Percentiles rank a stretch among this genome's conserved stretches.
These are phyloP conservation scores for Tor tambroides DNA, from an alignment of 2,113 vertebrate genomes.

Conservation along the genomic window DNA sequence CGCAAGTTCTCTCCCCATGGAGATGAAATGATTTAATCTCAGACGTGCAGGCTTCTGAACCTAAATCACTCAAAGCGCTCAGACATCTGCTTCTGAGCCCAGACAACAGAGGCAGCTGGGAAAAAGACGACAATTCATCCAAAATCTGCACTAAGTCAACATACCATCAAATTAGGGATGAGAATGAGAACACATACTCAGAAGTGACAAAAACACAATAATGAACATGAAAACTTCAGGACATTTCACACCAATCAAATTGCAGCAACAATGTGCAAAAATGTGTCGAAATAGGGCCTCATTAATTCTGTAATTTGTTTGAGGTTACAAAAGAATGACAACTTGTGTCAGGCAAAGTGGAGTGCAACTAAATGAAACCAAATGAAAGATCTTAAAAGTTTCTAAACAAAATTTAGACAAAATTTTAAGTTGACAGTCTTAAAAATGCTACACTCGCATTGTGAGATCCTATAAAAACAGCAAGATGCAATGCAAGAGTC, in stretches of 20 bases:
- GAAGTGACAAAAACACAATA: constrained; percentile 10
- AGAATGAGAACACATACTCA: not conserved
- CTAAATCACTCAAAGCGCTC: constrained; percentile 59
- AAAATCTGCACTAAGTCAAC: constrained; percentile 19
- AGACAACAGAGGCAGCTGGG: constrained; percentile 51
- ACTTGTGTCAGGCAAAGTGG: not conserved
- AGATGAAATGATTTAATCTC: constrained; percentile 58
- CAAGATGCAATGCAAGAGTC: not conserved
- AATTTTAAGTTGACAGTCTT: not conserved
- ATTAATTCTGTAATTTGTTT: not conserved
- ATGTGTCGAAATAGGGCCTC: not conserved
- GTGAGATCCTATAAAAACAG: not conserved
- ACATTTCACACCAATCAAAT: not conserved
- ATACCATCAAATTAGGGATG: constrained; percentile 24
- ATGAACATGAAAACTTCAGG: not conserved
- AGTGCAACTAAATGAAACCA: not conserved
- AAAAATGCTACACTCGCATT: not conserved
- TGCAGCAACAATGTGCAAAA: not conserved
- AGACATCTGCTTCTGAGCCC: constrained; percentile 54
- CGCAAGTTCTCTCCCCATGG: constrained; percentile 56
- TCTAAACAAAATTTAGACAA: too few relatives aligned
- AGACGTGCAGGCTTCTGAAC: constrained; percentile 57
- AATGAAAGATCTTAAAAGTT: not conserved
- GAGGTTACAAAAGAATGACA: too few relatives aligned
- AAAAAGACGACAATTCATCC: constrained; percentile 47